These are phyloP conservation scores for Silurus meridionalis DNA, from an alignment of 2,113 vertebrate genomes.

Conservation along the genomic window DNA sequence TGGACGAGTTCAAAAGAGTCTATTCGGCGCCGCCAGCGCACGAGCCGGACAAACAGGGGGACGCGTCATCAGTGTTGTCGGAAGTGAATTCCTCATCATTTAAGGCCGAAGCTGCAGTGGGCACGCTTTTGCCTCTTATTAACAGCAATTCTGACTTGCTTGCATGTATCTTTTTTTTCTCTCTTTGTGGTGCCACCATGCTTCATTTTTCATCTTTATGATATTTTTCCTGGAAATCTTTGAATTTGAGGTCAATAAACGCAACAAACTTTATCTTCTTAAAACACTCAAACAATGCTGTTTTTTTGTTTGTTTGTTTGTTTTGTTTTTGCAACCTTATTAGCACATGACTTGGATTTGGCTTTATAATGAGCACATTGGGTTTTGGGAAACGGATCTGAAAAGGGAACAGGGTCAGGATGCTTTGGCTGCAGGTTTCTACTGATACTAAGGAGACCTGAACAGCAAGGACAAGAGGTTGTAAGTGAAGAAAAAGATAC, in stretches of 20 bases:
- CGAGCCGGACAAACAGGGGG: conserved; percentile 28
- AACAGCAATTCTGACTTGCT: no score
- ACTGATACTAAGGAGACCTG: neutral
- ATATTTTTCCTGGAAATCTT: neutral
- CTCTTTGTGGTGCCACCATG: neutral
- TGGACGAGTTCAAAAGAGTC: conserved; percentile 52
- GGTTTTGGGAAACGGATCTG: neutral
- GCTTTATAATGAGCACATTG: neutral
- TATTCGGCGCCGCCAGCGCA: conserved; percentile 50
- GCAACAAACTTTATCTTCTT: no score
- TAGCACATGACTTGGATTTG: neutral
- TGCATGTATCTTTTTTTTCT: no score
- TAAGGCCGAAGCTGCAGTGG: no score
- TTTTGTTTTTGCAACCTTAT: neutral
- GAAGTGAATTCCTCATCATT: neutral
- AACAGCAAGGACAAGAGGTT: neutral
- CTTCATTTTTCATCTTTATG: neutral
- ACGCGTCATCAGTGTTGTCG: neutral
- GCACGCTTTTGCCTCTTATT: neutral
- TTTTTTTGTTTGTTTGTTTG: neutral
- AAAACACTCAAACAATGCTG: neutral
- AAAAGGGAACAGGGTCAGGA: neutral
- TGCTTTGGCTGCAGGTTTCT: neutral
- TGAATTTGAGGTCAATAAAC: neutral
- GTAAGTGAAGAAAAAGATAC: no score